These are phyloP conservation scores for Bos indicus DNA, from an alignment of 2,113 vertebrate species.

Conservation along the genomic window DNA sequence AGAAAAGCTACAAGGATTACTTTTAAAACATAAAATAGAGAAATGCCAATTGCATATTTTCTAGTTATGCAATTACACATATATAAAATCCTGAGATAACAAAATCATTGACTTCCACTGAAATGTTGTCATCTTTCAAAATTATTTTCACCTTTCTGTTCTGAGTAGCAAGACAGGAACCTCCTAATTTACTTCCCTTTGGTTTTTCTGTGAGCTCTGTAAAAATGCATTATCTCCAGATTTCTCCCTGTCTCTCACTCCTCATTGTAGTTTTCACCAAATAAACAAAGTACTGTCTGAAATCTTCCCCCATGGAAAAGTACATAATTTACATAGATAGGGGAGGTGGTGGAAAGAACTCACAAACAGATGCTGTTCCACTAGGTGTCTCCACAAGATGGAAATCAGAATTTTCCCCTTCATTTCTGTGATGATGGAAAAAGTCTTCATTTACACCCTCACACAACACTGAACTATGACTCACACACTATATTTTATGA, in stretches of 20 bases:
- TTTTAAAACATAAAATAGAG: background rate
- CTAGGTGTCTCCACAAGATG: background rate
- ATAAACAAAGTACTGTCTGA: background rate
- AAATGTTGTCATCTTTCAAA: background rate
- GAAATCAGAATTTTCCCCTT: background rate
- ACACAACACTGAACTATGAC: background rate
- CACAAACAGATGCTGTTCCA: background rate
- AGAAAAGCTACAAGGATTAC: background rate
- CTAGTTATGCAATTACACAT: background rate
- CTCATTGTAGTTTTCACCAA: background rate
- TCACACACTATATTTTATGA: background rate
- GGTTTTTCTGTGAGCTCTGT: background rate
- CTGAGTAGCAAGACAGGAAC: background rate
- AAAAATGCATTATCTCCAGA: background rate
- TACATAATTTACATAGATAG: background rate
- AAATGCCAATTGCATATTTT: background rate
- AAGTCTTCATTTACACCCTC: background rate
- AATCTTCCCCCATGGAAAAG: background rate
- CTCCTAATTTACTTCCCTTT: background rate
- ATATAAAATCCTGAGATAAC: background rate
- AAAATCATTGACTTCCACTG: background rate
- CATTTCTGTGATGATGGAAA: background rate
- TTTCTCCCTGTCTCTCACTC: background rate
- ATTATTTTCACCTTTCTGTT: background rate
- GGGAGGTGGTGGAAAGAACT: background rate